Base-by-base conservation (phyloP, 2,113 vertebrate genomes). In the Rhinogobius similis region DNA sequence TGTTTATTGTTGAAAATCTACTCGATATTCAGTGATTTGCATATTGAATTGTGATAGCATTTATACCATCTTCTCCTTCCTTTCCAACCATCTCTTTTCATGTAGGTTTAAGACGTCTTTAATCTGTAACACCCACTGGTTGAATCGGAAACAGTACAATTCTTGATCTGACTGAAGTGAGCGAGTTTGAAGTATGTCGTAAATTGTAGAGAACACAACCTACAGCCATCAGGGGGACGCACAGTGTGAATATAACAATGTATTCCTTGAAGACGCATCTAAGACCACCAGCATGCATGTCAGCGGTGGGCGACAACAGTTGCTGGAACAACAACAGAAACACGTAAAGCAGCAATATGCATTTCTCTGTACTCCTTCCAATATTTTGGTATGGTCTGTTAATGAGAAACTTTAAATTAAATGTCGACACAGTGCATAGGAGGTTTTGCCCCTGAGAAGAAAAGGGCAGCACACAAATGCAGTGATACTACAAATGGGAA, bases 201-300 rank as follows among this genome's bases (percentile, higher is more conserved):
- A 14, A 55, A 55, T 55, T 55, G 23, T 1, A 23, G 21, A 52
- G 50, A 52, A 26, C 12, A 55, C 52, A 55, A 1, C 52, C 52
- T 23, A 55, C 52, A 26, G 23, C 23, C 23, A 55, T 14, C 11
- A 14, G 52, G 13, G 20, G 52, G 24, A 21, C 10, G 13, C 50
- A 23, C 52, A 55, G 52, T 55, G 52, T 55, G 52, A 55, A 55
- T 26, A 23, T 55, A 55, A 24, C 52, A 55, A 55, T 10, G 12
- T 55, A 55, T 26, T n/a, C 20, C 23, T 55, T 53, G 52, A 24
- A 26, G 13, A 26, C 23, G 23, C 23, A 55, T 24, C 52, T 12
- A 26, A 26, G 32, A 36, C 32, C 10, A 55, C 46, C 52, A 55
- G 23, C 26, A 23, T 3, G 52, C 52, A 21, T 26, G 52, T 26